phyloP scores from a whole-genome alignment of 2,888 invertebrate species.

The Andrena dorsata region DNA sequence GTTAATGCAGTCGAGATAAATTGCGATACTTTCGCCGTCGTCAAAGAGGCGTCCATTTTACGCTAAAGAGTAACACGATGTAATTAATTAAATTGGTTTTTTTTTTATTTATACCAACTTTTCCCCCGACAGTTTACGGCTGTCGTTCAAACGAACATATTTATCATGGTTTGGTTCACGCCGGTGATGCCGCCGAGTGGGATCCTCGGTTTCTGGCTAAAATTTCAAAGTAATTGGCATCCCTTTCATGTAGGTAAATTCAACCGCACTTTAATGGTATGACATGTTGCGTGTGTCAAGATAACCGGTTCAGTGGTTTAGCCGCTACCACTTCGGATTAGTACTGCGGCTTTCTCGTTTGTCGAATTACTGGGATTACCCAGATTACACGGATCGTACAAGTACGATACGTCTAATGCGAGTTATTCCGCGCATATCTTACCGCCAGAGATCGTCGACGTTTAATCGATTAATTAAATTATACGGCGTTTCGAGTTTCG shows the following conservation, averaged over 20 bases:
- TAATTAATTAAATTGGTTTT: slow-evolving; percentile 2
- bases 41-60: no score
- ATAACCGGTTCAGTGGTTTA: slow-evolving; percentile 65
- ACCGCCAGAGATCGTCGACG: slow-evolving; percentile 29
- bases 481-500: slow-evolving; percentile 1
- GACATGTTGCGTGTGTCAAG: slow-evolving; percentile 64
- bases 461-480: slow-evolving; percentile 61
- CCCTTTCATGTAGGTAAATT: slow-evolving; percentile 58
- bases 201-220: slow-evolving; percentile 39
- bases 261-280: slow-evolving; percentile 60
- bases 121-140: not conserved
- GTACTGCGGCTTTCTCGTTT: slow-evolving; percentile 62
- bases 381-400: slow-evolving; percentile 64
- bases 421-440: slow-evolving; percentile 63
- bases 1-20: no score
- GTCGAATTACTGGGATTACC: slow-evolving; percentile 62
- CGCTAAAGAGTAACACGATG: no score
- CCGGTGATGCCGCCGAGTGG: slow-evolving; percentile 6
- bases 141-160: not conserved
- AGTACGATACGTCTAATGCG: slow-evolving; percentile 60
- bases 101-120: not conserved
- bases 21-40: no score
- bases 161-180: slow-evolving; percentile 24
- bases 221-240: slow-evolving; percentile 57
- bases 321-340: slow-evolving; percentile 63